Evolutionary conservation across 2,797 vertebrate species (phyloP).

Genomic region (Pangasius krempfi): DNA sequence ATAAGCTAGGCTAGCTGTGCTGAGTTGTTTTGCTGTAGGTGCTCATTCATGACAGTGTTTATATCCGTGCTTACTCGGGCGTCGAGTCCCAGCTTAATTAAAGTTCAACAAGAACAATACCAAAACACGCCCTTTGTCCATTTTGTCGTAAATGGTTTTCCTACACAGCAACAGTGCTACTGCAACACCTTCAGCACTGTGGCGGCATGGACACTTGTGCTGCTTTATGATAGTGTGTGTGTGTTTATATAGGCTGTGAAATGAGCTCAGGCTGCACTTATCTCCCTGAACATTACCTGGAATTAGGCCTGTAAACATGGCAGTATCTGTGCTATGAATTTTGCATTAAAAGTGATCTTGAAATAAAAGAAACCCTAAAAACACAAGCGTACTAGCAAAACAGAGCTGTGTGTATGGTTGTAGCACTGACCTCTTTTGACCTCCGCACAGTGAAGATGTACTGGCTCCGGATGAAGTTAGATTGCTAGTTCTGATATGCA

Average conservation of each 20-base stretch:
- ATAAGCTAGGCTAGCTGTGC: neutral
- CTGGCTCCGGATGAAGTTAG: neutral
- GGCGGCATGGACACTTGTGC: neutral
- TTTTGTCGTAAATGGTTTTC: neutral
- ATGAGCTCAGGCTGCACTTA: neutral
- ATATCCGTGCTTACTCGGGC: slow-evolving; percentile 25
- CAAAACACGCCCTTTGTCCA: neutral
- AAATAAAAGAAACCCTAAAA: too few relatives aligned
- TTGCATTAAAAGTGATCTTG: neutral
- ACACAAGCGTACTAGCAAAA: neutral
- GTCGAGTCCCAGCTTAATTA: neutral
- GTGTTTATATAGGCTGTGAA: neutral
- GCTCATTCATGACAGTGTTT: slow-evolving; percentile 22
- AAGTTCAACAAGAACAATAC: slow-evolving; percentile 6
- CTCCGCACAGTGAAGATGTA: neutral
- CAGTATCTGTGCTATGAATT: neutral
- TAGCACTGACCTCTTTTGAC: slow-evolving; percentile 1
- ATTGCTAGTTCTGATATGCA: neutral
- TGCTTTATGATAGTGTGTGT: neutral
- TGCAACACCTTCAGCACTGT: neutral
- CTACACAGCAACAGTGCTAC: neutral
- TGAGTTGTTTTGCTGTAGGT: neutral
- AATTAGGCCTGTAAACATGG: slow-evolving; percentile 1
- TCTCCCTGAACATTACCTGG: neutral
- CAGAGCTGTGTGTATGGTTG: neutral